phyloP scores from a whole-genome alignment of 2,888 invertebrate species.

The Unio delphinus region DNA sequence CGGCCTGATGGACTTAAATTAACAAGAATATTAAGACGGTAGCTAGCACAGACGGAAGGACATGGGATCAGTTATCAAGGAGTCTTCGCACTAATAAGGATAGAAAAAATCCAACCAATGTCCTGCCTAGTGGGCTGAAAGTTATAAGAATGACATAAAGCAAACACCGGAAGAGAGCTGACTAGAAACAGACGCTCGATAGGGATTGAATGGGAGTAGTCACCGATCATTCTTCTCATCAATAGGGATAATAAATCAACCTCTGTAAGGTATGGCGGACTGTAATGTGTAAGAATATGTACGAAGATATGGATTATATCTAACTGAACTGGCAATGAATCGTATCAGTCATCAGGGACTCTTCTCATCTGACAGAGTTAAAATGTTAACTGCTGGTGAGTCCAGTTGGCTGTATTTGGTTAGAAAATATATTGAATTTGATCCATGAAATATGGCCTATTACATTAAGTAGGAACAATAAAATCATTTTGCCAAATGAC shows the following conservation, averaged over 20 bases:
- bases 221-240: slow-evolving; percentile 78
- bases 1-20: too few species aligned
- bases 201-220: slow-evolving; percentile 84
- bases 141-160: slow-evolving; percentile 70
- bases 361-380: slow-evolving; percentile 51
- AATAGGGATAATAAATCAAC: slow-evolving; percentile 58
- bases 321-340: slow-evolving; percentile 88
- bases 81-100: slow-evolving; percentile 55
- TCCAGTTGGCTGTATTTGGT: too few species aligned
- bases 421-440: not conserved
- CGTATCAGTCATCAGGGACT: slow-evolving; percentile 86
- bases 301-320: not conserved
- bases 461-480: too few species aligned
- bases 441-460: too few species aligned
- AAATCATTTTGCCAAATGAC: too few species aligned
- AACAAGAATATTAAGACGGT: not conserved
- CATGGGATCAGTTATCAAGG: slow-evolving; percentile 86
- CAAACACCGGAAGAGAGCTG: slow-evolving; percentile 68
- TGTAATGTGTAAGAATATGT: not conserved
- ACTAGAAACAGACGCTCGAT: slow-evolving; percentile 79
- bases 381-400: slow-evolving; percentile 15
- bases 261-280: too few species aligned
- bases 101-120: slow-evolving; percentile 56
- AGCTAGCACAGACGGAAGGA: slow-evolving; percentile 91
- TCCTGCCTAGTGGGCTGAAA: slow-evolving; percentile 56